phyloP scores from a whole-genome alignment of 2,113 vertebrate genomes.

The Callocephalon fimbriatum region DNA sequence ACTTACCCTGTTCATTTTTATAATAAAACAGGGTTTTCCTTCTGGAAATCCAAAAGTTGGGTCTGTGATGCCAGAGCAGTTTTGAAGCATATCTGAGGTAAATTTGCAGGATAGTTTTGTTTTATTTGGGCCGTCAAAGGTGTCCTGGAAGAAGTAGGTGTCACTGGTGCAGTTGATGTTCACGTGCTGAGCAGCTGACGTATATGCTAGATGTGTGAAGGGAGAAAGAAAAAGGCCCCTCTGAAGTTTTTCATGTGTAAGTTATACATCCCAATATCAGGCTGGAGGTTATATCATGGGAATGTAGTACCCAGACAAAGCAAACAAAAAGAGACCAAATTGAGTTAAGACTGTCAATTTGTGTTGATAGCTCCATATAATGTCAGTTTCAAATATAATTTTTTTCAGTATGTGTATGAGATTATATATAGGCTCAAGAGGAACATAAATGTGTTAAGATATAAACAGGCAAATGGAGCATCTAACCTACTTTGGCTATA shows the following conservation, averaged over 20 bases:
- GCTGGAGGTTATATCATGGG: neutral
- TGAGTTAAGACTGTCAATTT: neutral
- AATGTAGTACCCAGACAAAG: neutral
- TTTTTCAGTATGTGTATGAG: neutral
- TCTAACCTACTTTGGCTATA: neutral
- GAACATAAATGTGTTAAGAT: neutral
- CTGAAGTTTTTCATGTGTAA: neutral
- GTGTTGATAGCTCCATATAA: neutral
- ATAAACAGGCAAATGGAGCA: neutral
- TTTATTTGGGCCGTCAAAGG: slow-evolving; percentile 77
- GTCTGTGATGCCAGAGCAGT: slow-evolving; percentile 84
- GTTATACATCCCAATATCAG: neutral
- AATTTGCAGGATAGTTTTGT: slow-evolving; percentile 88
- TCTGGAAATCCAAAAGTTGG: slow-evolving; percentile 84
- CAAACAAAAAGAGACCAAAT: neutral
- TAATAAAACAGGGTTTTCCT: slow-evolving; percentile 86
- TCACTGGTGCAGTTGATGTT: slow-evolving; percentile 78
- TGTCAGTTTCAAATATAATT: neutral
- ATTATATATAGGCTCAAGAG: neutral
- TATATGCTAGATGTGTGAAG: slow-evolving; percentile 79
- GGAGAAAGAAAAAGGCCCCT: neutral
- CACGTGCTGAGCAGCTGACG: slow-evolving; percentile 75
- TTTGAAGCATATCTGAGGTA: slow-evolving; percentile 80
- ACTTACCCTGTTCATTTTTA: slow-evolving; percentile 93
- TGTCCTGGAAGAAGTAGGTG: slow-evolving; percentile 80